Conservation (phyloP, 2,113 vertebrate genomes). For the Phalacrocorax carbo region DNA sequence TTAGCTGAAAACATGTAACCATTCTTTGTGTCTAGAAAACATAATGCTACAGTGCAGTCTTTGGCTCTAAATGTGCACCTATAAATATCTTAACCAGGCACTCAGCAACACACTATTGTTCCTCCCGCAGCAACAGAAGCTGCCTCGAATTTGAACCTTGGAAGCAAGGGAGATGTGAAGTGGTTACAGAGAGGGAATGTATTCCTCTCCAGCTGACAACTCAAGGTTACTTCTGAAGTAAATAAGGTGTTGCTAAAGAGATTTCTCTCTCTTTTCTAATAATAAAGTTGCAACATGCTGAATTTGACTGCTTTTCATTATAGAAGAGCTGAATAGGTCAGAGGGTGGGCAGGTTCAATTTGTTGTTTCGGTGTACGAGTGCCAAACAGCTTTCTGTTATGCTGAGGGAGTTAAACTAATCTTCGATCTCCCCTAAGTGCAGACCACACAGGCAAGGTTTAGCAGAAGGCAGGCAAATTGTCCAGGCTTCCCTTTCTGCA, state of each 20-base stretch:
- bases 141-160: background rate
- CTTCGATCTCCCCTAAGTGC: background rate
- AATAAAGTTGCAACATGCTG: conserved; percentile 8
- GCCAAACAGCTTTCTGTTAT: background rate
- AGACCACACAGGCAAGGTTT: background rate
- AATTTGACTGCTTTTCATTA: conserved; percentile 41
- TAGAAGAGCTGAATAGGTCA: conserved; percentile 3
- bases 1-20: background rate
- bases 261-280: conserved; percentile 16
- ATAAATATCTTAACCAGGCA: conserved; percentile 7
- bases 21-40: background rate
- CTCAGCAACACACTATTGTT: background rate
- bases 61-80: background rate
- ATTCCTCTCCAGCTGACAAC: conserved; percentile 26
- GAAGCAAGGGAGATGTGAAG: conserved; percentile 19
- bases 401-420: background rate
- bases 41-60: background rate
- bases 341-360: conserved; percentile 23
- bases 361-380: rapidly evolving
- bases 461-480: background rate
- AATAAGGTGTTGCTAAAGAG: conserved; percentile 18
- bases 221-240: conserved; percentile 56
- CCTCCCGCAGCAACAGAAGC: background rate
- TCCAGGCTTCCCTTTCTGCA: background rate
- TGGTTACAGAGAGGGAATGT: background rate